These are phyloP conservation scores for Nettapus auritus DNA, from an alignment of 2,113 vertebrate genomes.

Conservation along the genomic window DNA sequence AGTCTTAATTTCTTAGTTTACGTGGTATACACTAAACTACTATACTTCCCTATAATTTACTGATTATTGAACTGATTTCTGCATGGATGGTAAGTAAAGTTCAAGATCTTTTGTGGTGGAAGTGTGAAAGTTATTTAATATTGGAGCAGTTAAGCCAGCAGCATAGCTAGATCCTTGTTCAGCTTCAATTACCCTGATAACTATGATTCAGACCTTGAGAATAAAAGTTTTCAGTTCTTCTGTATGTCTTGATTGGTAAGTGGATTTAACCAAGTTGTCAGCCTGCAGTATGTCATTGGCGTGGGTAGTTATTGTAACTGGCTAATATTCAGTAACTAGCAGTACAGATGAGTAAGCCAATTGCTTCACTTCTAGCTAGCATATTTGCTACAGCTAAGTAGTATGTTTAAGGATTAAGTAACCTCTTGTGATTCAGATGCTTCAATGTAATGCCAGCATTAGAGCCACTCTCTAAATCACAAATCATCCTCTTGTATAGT, in stretches of 20 bases:
- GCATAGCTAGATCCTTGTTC: background rate
- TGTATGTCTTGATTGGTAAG: background rate
- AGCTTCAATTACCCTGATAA: background rate
- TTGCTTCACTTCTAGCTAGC: background rate
- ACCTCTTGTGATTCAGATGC: accelerated
- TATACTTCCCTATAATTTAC: background rate
- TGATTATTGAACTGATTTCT: background rate
- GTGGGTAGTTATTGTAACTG: background rate
- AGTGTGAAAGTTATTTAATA: background rate
- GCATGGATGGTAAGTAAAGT: background rate
- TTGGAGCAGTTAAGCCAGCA: background rate
- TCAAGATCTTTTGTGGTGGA: background rate
- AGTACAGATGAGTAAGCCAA: background rate
- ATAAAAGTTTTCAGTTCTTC: background rate
- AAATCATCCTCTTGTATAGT: background rate
- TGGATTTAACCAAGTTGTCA: background rate
- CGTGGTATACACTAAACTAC: background rate
- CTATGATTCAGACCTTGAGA: background rate
- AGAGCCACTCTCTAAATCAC: background rate
- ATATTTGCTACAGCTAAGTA: background rate
- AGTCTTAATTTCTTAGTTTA: background rate
- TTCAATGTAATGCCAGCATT: background rate
- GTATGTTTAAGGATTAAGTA: background rate
- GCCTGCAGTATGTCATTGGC: background rate
- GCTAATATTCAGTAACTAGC: background rate